Evolutionary conservation across 92 coral and sea anemone species (phyloP), one percentile per base, ranked within the genome.

Genomic region (Palythoa grandiflora): DNA sequence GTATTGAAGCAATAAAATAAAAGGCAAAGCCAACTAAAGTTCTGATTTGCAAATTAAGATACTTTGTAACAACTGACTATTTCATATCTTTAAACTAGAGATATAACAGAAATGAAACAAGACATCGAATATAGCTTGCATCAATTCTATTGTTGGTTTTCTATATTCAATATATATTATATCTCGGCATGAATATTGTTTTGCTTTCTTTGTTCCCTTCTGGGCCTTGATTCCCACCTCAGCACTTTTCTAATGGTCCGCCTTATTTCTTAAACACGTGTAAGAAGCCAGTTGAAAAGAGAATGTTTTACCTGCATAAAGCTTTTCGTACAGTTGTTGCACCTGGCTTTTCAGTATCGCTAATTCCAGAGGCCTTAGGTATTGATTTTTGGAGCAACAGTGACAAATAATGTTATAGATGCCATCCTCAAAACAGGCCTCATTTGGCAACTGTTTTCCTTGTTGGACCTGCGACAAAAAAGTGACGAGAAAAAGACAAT

Each of bases 401-500:
- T 39, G 54, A 21, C 80, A 76, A 11, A 76, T 76, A 7, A 76
- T 15, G 16, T 76, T 61, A 52, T 51, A 76, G 53, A 76, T 15
- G 15, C 60, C 61, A 1, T 76, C 63, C 16, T 76, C 80, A 28
- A 76, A 76, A 20, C 80, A 76, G 17, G 80, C 80, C 21, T 76
- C 80, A 38, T 76, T 76, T 21, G 80, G 80, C 44, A 76, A 21
- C n/a, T 76, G 80, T n/a, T 76, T 76, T 51, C 80, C 80, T 15
- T 48, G 51, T 19, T 52, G 65, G 15, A 76, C 66, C 80, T 76
- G 60, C 51, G 39, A 44, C 6, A 14, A 3, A 11, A n/a, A 54
- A 10, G 60, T 5, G 50, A 8, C 50, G 7, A 4, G 50, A 8
- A 44, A 44, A 44, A 44, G 50, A 44, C 2, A 44, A 1, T 2